phyloP scores from a whole-genome alignment of 2,888 invertebrate genomes.

The Vannuccia rotundouncinata region DNA sequence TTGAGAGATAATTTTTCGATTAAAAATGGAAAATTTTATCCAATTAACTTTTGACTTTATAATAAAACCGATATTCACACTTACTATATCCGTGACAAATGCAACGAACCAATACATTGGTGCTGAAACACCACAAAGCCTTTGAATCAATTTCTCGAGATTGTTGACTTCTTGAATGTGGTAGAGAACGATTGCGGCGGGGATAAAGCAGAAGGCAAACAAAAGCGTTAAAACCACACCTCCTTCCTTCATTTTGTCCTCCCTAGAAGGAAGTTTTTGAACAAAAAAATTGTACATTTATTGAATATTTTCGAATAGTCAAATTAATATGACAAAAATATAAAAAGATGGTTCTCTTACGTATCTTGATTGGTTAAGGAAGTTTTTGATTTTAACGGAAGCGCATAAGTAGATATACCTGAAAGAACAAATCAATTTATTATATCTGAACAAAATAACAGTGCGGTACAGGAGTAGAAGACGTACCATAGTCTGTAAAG shows the following conservation, averaged over 20 bases:
- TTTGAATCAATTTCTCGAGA: slow-evolving; percentile 55
- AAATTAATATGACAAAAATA: no score
- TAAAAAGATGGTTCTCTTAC: no score
- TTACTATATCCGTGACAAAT: slow-evolving; percentile 50
- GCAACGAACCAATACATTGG: slow-evolving; percentile 49
- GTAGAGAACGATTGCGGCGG: slow-evolving; percentile 53
- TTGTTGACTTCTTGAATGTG: slow-evolving; percentile 51
- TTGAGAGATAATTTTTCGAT: no score
- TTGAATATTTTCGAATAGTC: slow-evolving; percentile 44
- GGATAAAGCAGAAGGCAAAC: slow-evolving; percentile 56
- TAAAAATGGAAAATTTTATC: background rate
- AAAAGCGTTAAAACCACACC: slow-evolving; percentile 57
- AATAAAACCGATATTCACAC: slow-evolving; percentile 25
- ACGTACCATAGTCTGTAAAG: background rate
- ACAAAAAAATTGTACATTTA: no score
- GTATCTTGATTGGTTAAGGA: background rate
- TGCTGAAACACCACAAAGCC: slow-evolving; percentile 52
- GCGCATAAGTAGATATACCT: background rate
- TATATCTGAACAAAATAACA: no score
- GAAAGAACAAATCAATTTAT: slow-evolving; percentile 31
- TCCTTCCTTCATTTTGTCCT: slow-evolving; percentile 56
- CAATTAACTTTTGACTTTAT: background rate
- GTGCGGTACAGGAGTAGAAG: no score
- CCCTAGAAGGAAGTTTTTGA: no score
- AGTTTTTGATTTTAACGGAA: background rate